Base-by-base conservation (phyloP, 2,797 vertebrate genomes). In the Amazonetta brasiliensis region DNA sequence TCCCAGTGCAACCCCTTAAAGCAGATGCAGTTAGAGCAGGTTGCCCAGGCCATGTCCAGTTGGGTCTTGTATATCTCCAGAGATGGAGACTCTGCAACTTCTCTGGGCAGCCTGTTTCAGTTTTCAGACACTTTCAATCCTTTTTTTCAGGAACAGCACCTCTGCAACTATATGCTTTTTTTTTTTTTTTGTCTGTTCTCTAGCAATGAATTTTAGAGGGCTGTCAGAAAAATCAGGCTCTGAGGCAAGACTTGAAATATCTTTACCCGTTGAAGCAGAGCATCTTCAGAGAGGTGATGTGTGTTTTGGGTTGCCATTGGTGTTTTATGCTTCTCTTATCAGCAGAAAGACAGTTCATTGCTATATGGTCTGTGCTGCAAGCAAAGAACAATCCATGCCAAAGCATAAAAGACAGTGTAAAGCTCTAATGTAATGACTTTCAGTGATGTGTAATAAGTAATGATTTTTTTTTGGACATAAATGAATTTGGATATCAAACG, bases 231-330 rank as follows among this genome's bases (percentile, higher is more conserved):
- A 82, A 87, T 80, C 41, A 59, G 54, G 14, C 17, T 87, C 73
- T 67, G 31, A 71, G n/a, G 25, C 33, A 72, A 39, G 43, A 71
- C 37, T 31, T 77, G 44, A 21, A 55, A 13, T 84, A n/a, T 22
- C 7, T 50, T 85, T 89, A n/a, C 62, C 26, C 77, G 44, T 50
- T 78, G 54, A 87, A 93, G 50, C 37, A 91, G 59, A 69, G 72
- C 66, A 60, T 71, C 44, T 87, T 77, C n/a, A 82, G 63, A 63
- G 14, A 46, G 5, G 59, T 31, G 14, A 52, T 73, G 79, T 30
- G 56, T 73, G 79, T 30, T 55, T 81, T 78, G 48, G 31, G 15
- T 17, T 55, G 30, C 41, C 0, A 10, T 73, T 81, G 83, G 59
- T 90, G 81, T 64, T 64, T 67, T 15, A 2, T 30, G 6, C 31